Base-by-base conservation (phyloP, 2,888 invertebrate genomes). In the Chrysina gloriosa region DNA sequence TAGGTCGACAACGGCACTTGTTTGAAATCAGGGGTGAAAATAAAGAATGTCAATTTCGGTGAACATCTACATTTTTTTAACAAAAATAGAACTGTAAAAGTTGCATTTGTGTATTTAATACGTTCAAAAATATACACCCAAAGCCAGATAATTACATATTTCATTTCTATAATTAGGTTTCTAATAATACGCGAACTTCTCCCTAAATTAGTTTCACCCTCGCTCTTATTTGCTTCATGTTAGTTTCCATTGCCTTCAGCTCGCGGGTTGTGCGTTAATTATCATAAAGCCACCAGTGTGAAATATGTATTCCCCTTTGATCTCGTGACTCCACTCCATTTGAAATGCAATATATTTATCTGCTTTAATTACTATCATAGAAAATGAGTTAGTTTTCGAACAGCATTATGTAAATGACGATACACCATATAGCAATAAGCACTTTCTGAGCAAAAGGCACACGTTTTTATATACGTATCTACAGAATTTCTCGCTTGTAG, bases 251-350 rank as follows among this genome's bases (percentile, higher is more conserved):
- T 52, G 31, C 31, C 31, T 19, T 19, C 14, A 52, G 31, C 52
- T 29, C 14, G 52, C 16, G n/a, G 31, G 52, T 29, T 31, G 52
- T 45, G 16, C 58, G 42, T 61, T 61, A 61, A 61, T 61, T 61
- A 42, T 27, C 42, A 42, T 42, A 29, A 36, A 56, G n/a, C 58
- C 42, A 61, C 29, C 25, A 27, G 58, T 42, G 27, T 27, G 42
- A 61, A 42, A 61, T 61, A 61, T 61, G 42, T 45, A 61, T 27
- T 61, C 27, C 58, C 16, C 58, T 61, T 61, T 61, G 58, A 61
- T 61, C 42, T 61, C 27, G 58, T 61, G 42, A 16, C 42, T 27
- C 42, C 25, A 42, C 58, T 29, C 29, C 36, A 9, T 19, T n/a
- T 61, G 16, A 61, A 45, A 45, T 61, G 42, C 29, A 61, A 61